Conservation (phyloP, 2,888 invertebrate genomes). For the Heteromyza rotundicornis region DNA sequence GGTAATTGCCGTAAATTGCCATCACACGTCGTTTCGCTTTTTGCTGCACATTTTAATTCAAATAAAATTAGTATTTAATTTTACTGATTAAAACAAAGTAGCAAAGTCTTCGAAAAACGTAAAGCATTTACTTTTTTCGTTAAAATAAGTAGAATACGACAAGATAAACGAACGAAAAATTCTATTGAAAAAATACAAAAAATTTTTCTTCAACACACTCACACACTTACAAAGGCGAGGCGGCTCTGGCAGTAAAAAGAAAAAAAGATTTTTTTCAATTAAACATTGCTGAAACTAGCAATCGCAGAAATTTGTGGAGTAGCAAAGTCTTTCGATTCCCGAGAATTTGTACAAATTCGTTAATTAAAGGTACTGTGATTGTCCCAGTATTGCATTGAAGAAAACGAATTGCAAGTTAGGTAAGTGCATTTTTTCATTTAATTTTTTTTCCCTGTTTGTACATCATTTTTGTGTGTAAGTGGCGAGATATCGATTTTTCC, state of each 20-base stretch:
- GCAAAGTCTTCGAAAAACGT: constrained; percentile 33
- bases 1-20: constrained; percentile 38
- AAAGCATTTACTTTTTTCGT: constrained; percentile 37
- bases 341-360: not conserved
- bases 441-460: not conserved
- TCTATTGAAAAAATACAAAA: constrained; percentile 27
- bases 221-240: constrained; percentile 26
- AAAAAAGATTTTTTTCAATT: constrained; percentile 16
- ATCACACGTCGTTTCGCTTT: constrained; percentile 47
- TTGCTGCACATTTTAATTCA: constrained; percentile 52
- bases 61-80: constrained; percentile 40
- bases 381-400: not conserved
- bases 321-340: no score
- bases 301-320: no score
- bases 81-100: constrained; percentile 42
- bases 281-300: not conserved
- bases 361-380: not conserved
- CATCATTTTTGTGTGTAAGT: not conserved
- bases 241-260: constrained; percentile 28
- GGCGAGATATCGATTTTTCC: constrained; percentile 3
- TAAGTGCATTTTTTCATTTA: constrained; percentile 15
- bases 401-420: constrained; percentile 11
- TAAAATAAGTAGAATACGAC: constrained; percentile 28
- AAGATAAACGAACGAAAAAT: constrained; percentile 30
- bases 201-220: constrained; percentile 31